These are phyloP conservation scores for Pinctada fucata DNA, from an alignment of 2,888 invertebrate species.

Conservation along the genomic window DNA sequence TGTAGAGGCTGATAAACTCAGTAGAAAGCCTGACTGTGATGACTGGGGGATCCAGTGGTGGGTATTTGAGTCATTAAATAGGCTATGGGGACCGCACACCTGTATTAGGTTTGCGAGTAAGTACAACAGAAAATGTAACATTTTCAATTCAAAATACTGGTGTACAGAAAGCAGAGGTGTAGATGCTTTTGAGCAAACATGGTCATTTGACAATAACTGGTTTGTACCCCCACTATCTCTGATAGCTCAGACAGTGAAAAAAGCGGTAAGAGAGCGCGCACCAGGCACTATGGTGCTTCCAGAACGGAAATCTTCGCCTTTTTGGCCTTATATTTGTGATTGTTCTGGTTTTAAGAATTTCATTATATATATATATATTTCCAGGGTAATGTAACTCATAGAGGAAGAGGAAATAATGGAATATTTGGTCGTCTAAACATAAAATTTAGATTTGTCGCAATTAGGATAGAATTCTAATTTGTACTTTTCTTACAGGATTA, in stretches of 20 bases:
- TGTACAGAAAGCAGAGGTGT: constrained; percentile 19
- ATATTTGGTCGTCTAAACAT: neutral
- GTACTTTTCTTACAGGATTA: constrained; percentile 20
- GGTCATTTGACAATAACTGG: constrained; percentile 32
- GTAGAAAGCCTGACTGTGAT: too few species aligned
- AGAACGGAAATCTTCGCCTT: constrained; percentile 8
- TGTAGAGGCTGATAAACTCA: too few species aligned
- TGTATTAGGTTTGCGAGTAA: too few species aligned
- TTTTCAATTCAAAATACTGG: constrained; percentile 25
- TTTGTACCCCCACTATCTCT: constrained; percentile 31
- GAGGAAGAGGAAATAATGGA: constrained; percentile 8
- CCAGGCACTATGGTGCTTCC: neutral
- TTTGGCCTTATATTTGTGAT: neutral
- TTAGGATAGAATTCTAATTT: constrained; percentile 17
- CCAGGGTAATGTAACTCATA: neutral
- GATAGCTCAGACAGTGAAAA: constrained; percentile 11
- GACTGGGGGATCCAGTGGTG: too few species aligned
- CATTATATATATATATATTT: neutral
- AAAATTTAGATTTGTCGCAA: constrained; percentile 9
- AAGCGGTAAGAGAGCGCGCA: neutral
- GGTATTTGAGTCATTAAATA: too few species aligned
- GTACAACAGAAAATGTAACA: constrained; percentile 2
- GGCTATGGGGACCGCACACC: constrained; percentile 2
- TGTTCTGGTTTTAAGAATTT: neutral
- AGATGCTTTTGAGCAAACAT: constrained; percentile 28